Conservation (phyloP, 2,888 invertebrate genomes). For the Philaethria dido region DNA sequence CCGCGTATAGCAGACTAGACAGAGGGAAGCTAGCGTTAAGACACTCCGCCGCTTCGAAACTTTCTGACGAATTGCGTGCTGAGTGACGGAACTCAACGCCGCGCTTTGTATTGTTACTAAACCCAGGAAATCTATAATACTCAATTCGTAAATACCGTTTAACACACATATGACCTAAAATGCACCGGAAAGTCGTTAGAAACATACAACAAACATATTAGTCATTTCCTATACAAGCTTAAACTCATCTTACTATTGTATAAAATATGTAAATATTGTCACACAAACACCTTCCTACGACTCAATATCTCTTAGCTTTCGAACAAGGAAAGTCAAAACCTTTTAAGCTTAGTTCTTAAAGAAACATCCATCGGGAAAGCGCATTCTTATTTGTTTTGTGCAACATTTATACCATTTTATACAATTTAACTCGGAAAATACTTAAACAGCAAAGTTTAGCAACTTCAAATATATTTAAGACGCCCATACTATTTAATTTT, state of each 20-base stretch:
- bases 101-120: too few relatives aligned
- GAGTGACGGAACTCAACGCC: too few relatives aligned
- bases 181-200: constrained; percentile 21
- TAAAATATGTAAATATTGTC: constrained; percentile 48
- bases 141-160: constrained; percentile 5
- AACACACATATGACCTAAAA: constrained; percentile 9
- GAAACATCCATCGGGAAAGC: constrained; percentile 36
- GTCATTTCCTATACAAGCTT: constrained; percentile 34
- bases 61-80: too few relatives aligned
- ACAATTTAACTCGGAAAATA: neutral
- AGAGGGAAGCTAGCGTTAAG: too few relatives aligned
- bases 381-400: constrained; percentile 17
- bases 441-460: neutral
- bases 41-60: too few relatives aligned
- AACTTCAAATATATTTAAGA: neutral
- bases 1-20: too few relatives aligned
- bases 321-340: constrained; percentile 53
- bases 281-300: constrained; percentile 46
- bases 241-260: constrained; percentile 43
- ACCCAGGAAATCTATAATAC: too few relatives aligned
- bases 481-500: neutral
- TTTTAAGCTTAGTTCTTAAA: constrained; percentile 36
- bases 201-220: constrained; percentile 30
- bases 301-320: constrained; percentile 59
- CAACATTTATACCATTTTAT: neutral